These are phyloP conservation scores for Podiceps cristatus DNA, from an alignment of 2,113 vertebrate species.

Conservation along the genomic window DNA sequence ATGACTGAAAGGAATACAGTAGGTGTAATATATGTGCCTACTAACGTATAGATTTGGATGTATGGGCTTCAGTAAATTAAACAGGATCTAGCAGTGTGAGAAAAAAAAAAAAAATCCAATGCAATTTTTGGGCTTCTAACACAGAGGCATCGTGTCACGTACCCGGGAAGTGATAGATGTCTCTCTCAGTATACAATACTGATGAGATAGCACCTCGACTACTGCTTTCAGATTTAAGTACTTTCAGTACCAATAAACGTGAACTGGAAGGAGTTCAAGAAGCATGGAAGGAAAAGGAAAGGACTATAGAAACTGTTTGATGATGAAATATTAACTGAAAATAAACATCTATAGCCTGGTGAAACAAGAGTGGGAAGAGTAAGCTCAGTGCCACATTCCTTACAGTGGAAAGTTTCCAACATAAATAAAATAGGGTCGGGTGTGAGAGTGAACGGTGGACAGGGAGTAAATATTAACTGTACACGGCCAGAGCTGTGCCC, in stretches of 20 bases:
- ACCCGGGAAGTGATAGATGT: conserved; percentile 34
- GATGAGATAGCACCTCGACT: conserved; percentile 48
- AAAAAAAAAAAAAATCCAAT: background rate
- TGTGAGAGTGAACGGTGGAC: background rate
- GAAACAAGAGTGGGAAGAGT: background rate
- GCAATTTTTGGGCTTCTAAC: conserved; percentile 34
- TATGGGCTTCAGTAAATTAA: conserved; percentile 47
- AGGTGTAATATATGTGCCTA: background rate
- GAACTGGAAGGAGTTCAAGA: conserved; percentile 41
- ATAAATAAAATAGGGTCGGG: background rate
- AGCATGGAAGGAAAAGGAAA: conserved; percentile 3
- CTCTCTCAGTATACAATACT: conserved; percentile 12
- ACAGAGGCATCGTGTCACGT: conserved; percentile 19
- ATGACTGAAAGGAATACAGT: conserved; percentile 29
- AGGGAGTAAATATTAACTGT: background rate
- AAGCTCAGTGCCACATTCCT: background rate
- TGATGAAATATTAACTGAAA: conserved; percentile 3
- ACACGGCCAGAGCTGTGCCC: background rate
- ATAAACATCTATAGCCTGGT: background rate
- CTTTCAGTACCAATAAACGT: conserved; percentile 45
- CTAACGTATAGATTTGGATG: conserved; percentile 33
- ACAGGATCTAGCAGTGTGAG: background rate
- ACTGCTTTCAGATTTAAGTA: conserved; percentile 55
- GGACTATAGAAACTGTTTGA: background rate
- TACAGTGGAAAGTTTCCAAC: background rate